Conservation (phyloP, 2,797 vertebrate species). For the Onychomys torridus region DNA sequence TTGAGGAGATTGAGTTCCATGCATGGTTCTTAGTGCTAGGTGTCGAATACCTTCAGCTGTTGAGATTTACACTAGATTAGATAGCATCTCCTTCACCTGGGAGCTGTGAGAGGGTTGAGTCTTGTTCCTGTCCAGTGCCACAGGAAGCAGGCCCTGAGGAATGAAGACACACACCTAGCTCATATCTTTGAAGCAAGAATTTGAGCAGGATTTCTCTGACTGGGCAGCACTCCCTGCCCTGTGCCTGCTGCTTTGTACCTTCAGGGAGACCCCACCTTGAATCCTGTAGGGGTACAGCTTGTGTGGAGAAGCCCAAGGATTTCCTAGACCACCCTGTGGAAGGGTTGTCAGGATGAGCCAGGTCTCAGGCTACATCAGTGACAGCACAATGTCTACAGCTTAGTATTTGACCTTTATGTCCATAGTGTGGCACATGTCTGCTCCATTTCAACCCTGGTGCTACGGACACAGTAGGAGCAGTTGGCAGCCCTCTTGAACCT, state of each 20-base stretch:
- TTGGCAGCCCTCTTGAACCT: not conserved
- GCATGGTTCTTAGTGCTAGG: too few relatives aligned
- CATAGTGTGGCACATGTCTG: not conserved
- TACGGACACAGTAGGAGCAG: too few relatives aligned
- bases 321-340: not conserved
- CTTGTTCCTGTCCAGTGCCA: not conserved
- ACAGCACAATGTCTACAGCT: not conserved
- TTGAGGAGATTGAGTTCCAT: not conserved
- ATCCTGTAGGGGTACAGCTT: not conserved
- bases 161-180: too few relatives aligned
- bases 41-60: not conserved
- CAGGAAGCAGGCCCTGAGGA: not conserved
- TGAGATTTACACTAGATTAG: not conserved
- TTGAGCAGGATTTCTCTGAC: not conserved
- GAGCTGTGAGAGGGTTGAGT: not conserved
- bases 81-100: not conserved
- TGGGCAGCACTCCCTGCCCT: not conserved
- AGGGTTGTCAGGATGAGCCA: not conserved
- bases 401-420: not conserved
- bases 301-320: not conserved
- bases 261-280: not conserved
- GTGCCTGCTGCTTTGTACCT: not conserved
- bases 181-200: not conserved
- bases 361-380: not conserved
- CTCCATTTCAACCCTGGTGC: not conserved